Conservation (phyloP, 92 coral and sea anemone species). For the Palythoa caribaeorum region DNA sequence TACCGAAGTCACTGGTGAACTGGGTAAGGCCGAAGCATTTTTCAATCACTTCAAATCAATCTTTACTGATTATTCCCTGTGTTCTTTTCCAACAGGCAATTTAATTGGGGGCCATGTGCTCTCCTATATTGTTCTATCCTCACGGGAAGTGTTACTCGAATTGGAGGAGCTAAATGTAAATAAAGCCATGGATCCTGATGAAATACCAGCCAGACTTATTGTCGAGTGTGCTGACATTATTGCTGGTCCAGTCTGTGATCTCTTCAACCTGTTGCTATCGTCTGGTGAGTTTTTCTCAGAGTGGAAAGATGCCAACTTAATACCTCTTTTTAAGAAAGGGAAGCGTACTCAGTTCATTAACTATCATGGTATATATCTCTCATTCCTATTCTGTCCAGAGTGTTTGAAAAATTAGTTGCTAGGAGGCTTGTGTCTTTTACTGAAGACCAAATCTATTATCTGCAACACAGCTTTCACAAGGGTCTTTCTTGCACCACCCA, state of each 20-base stretch:
- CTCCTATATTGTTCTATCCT: conserved; percentile 32
- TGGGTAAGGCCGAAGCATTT: conserved; percentile 44
- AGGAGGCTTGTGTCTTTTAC: conserved; percentile 39
- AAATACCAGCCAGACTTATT: conserved; percentile 37
- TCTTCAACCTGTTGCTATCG: conserved; percentile 2
- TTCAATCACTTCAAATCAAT: conserved; percentile 8
- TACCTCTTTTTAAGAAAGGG: conserved; percentile 55
- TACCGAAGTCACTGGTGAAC: conserved; percentile 46
- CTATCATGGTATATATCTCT: conserved; percentile 58
- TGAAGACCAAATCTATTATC: neutral
- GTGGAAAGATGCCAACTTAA: conserved; percentile 54
- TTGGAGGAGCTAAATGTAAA: conserved; percentile 41
- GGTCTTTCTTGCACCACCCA: conserved; percentile 56
- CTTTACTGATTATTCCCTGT: conserved; percentile 46
- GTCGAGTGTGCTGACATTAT: neutral
- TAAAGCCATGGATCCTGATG: conserved; percentile 24
- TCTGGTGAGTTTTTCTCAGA: conserved; percentile 13
- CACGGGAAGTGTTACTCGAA: conserved; percentile 34
- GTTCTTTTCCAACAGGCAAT: conserved; percentile 31
- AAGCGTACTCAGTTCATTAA: conserved; percentile 35
- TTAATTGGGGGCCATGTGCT: neutral
- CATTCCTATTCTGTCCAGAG: conserved; percentile 45
- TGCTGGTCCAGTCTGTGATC: neutral
- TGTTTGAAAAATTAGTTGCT: conserved; percentile 50
- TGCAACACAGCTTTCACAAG: conserved; percentile 42